Conservation (phyloP, 2,888 invertebrate genomes). For the Nesidiocoris tenuis region DNA sequence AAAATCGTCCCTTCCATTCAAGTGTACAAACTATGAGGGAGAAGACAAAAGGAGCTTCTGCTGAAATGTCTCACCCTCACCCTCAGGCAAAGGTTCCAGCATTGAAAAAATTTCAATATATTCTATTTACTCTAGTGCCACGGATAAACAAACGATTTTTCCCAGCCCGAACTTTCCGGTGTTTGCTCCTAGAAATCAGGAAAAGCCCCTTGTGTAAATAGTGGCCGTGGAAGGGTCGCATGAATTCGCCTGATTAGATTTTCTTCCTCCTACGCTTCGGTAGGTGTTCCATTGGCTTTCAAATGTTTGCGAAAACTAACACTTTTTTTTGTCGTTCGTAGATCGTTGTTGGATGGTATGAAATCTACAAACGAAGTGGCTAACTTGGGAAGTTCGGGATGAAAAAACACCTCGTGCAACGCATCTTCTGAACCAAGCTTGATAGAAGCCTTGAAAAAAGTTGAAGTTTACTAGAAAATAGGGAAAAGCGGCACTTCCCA, state of each 20-base stretch:
- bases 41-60: too few species aligned
- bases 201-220: constrained; percentile 26
- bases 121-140: constrained; percentile 30
- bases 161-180: constrained; percentile 11
- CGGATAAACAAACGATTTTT: constrained; percentile 23
- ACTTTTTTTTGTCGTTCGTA: too few species aligned
- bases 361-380: neutral
- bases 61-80: too few species aligned
- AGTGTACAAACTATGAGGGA: too few species aligned
- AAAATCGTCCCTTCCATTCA: too few species aligned
- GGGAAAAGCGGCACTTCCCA: too few species aligned
- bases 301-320: too few species aligned
- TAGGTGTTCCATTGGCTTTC: too few species aligned
- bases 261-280: constrained; percentile 2
- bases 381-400: neutral
- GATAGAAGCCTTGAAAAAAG: too few species aligned
- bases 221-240: constrained; percentile 16
- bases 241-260: constrained; percentile 42
- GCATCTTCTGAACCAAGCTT: too few species aligned
- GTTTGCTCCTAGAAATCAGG: constrained; percentile 34
- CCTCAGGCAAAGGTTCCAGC: neutral
- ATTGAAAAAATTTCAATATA: constrained; percentile 32
- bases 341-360: neutral
- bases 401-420: too few species aligned
- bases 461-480: too few species aligned